Evolutionary conservation across 2,888 invertebrate genomes (phyloP), one percentile per base, ranked within the genome.

Genomic region (Cataglyphis altisquamis): DNA sequence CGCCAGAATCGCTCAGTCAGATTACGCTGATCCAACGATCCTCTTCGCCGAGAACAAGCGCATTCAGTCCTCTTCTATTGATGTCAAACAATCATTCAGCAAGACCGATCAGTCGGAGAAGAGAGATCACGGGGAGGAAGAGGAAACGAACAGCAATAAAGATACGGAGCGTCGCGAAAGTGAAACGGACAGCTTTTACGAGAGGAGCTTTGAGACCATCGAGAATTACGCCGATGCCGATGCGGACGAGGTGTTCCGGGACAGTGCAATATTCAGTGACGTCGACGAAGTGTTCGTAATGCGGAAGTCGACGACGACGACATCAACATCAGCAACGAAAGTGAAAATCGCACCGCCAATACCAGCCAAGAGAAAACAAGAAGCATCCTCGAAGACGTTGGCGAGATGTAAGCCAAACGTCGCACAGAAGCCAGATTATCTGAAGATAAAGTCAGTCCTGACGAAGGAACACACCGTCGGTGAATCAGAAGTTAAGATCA

Each of bases 1-100:
- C 0, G 98, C 98, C 60, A 96, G 98, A 87, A 98, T 98, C 93
- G 98, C 98, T 0, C 97, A 97, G 89, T 97, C 97, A 0, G 98
- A 98, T 93, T 98, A 98, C 91, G 97, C 97, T 0, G 98, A 98
- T 93, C 98, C 98, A 0, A 96, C 97, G 72, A 96, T 97, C 25
- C 95, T 98, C 29, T 96, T 96, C 62, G 95, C 95, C 6, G 94
- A 95, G 15, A 90, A 52, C 36, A 91, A 90, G 72, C 89, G 88
- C 4, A 67, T 82, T 3, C 88, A 90, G 6, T 32, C 36, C 0
- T 80, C 78, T 21, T 32, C 57, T 4, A 52, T 75, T 3, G 55
- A 39, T 4, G 36, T 55, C 25, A 83, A 75, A 32, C 80, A 39
- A 29, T 57, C 68, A n/a, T 8, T 52, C 4, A 67, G 64, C 12